Evolutionary conservation across 2,888 invertebrate genomes (phyloP).

Genomic region (Diaphora mendica): DNA sequence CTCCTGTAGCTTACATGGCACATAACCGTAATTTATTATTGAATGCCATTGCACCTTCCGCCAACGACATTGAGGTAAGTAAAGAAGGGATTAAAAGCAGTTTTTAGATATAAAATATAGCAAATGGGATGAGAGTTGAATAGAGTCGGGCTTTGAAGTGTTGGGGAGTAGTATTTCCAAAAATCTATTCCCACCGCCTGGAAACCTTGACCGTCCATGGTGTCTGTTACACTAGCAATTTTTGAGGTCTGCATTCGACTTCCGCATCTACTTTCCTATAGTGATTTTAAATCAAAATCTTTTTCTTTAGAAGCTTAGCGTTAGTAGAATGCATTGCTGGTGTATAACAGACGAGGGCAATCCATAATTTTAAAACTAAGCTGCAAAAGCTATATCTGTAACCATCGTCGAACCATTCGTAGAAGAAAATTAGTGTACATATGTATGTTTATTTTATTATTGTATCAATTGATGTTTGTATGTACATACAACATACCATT

Average conservation of each 20-base stretch:
- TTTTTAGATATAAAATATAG: neutral
- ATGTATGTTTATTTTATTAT: no score
- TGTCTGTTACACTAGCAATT: neutral
- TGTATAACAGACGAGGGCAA: no score
- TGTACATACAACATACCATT: no score
- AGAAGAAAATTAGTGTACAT: no score
- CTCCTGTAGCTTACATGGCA: constrained; percentile 89
- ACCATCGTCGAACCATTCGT: no score
- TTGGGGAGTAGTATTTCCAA: neutral
- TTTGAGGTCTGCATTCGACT: neutral
- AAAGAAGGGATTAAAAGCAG: neutral
- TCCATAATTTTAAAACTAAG: no score
- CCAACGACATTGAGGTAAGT: constrained; percentile 76
- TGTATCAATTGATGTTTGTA: no score
- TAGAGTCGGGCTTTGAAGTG: neutral
- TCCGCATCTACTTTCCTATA: neutral
- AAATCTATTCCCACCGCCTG: neutral
- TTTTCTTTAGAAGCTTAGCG: no score
- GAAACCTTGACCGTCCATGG: neutral
- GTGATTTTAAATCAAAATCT: neutral
- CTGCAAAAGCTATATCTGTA: no score
- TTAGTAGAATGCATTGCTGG: no score
- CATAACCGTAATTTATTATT: constrained; percentile 84
- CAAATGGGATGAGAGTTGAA: neutral
- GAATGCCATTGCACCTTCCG: constrained; percentile 72